These are phyloP conservation scores for Pseudochirops corinnae DNA, from an alignment of 2,797 vertebrate genomes.

Conservation along the genomic window DNA sequence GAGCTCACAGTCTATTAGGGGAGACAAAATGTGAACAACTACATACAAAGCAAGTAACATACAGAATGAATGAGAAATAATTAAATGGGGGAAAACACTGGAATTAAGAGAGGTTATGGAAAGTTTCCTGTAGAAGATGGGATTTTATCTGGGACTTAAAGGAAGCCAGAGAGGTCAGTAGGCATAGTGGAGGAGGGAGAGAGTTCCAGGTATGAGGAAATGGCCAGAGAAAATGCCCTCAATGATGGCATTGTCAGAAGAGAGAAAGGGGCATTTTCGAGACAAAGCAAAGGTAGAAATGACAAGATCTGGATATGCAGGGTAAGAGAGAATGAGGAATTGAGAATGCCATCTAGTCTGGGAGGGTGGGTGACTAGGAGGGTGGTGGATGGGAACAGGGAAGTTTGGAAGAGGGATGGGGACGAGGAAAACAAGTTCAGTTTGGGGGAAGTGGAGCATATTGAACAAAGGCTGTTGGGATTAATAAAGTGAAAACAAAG, in stretches of 20 bases:
- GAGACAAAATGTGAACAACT: not conserved
- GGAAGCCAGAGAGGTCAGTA: not conserved
- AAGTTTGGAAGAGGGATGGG: not conserved
- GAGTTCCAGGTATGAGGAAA: not conserved
- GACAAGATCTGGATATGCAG: not conserved
- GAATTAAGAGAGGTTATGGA: not conserved
- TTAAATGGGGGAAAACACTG: not conserved
- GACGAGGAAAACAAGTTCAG: not conserved
- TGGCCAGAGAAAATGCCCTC: not conserved
- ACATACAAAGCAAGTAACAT: not conserved
- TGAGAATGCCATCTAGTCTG: not conserved
- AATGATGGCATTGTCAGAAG: not conserved
- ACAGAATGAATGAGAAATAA: not conserved
- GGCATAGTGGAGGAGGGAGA: not conserved
- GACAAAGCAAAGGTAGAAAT: not conserved
- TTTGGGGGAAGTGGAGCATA: not conserved
- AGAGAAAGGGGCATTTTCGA: not conserved
- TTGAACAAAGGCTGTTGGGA: not conserved
- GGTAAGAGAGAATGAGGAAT: not conserved
- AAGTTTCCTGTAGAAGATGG: not conserved
- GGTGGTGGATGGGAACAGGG: not conserved
- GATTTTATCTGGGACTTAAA: not conserved
- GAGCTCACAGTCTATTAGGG: not conserved
- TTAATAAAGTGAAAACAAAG: not conserved
- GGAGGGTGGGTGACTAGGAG: not conserved